phyloP scores from a whole-genome alignment of 1,140 invertebrate species.

The Callitettix versicolor region DNA sequence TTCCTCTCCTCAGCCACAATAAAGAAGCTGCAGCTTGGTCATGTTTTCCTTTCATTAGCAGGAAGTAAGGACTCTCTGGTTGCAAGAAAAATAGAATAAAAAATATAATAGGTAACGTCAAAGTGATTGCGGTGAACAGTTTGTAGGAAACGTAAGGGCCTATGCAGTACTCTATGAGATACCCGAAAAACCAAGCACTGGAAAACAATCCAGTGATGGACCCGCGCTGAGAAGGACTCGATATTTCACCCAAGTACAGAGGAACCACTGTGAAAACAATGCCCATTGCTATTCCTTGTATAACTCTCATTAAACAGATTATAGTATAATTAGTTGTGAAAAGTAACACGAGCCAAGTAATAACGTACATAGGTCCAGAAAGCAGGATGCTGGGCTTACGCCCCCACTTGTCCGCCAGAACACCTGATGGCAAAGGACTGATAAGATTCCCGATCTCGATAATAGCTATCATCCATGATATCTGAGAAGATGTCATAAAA shows the following conservation, averaged over 20 bases:
- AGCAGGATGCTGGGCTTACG: too few species aligned
- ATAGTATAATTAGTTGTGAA: too few species aligned
- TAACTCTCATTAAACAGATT: too few species aligned
- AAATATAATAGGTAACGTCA: constrained; percentile 47
- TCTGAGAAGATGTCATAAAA: too few species aligned
- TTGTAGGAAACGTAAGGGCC: constrained; percentile 61
- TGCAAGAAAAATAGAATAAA: constrained; percentile 55
- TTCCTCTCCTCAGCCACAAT: constrained; percentile 45
- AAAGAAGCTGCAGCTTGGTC: constrained; percentile 51
- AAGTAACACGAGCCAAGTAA: too few species aligned
- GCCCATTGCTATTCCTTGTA: constrained; percentile 44
- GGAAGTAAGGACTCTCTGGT: constrained; percentile 72
- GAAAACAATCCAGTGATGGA: constrained; percentile 10
- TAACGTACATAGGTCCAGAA: too few species aligned
- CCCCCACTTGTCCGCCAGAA: too few species aligned
- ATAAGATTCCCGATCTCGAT: too few species aligned
- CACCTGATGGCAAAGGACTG: too few species aligned
- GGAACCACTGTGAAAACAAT: constrained; percentile 64
- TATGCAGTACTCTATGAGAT: constrained; percentile 61
- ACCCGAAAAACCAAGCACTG: constrained; percentile 45
- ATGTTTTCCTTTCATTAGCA: constrained; percentile 45
- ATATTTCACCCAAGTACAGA: constrained; percentile 79
- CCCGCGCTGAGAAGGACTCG: constrained; percentile 22
- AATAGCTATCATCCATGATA: too few species aligned
- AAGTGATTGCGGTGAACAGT: constrained; percentile 49